phyloP scores from a whole-genome alignment of 1,140 invertebrate genomes.

The Helicoverpa armigera region DNA sequence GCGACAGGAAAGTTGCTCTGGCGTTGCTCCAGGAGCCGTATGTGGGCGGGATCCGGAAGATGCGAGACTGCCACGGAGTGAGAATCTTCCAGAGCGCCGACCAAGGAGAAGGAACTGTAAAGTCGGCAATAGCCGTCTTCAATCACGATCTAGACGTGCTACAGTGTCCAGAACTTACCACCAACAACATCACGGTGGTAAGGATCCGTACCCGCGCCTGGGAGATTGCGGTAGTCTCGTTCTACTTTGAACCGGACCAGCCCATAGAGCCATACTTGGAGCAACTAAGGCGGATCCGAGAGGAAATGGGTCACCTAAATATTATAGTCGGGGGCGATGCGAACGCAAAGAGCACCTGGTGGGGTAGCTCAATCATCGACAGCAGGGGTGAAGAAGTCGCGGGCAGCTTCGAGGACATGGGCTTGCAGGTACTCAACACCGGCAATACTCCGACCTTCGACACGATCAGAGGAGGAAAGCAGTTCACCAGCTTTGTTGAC shows the following conservation, averaged over 20 bases:
- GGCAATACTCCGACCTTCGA: conserved; percentile 55
- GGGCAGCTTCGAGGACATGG: conserved; percentile 40
- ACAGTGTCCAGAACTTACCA: conserved; percentile 22
- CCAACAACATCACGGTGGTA: conserved; percentile 40
- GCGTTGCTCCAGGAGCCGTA: conserved; percentile 48
- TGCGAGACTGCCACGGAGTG: conserved; percentile 3
- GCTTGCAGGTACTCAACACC: conserved; percentile 49
- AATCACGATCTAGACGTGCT: conserved; percentile 4
- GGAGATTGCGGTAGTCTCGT: conserved; percentile 25
- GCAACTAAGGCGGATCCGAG: conserved; percentile 11
- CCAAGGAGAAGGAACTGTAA: conserved; percentile 17
- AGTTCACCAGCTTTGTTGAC: not conserved
- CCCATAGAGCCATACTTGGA: conserved; percentile 44
- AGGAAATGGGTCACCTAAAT: not conserved
- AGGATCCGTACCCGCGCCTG: conserved; percentile 6
- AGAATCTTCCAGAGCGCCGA: conserved; percentile 30
- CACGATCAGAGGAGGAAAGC: conserved; percentile 44
- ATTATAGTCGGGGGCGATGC: conserved; percentile 54
- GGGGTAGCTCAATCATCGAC: conserved; percentile 47
- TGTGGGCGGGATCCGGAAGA: not conserved
- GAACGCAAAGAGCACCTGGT: conserved; percentile 57
- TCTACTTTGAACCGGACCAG: conserved; percentile 39
- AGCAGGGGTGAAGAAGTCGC: conserved; percentile 34
- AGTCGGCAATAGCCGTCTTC: conserved; percentile 49
- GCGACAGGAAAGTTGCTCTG: not conserved